A percentile compares a stretch with the other conserved stretches of the same genome.
phyloP scores from a whole-genome alignment of 1,140 invertebrate species.

The Trichonephila inaurata region DNA sequence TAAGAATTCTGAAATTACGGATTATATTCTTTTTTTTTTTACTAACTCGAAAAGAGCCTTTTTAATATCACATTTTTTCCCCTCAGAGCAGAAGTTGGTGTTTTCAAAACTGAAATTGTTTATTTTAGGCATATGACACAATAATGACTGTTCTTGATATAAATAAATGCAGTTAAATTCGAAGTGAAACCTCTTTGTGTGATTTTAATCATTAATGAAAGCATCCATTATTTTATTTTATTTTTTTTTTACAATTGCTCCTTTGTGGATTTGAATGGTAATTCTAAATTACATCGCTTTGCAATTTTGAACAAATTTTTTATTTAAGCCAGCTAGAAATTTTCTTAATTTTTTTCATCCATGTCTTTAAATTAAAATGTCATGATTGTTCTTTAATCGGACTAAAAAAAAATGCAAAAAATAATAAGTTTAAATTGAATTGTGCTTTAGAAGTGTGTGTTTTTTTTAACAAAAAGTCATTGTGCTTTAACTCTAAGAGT shows the following conservation, averaged over 20 bases:
- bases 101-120: background rate
- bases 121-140: background rate
- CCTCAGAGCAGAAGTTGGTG: background rate
- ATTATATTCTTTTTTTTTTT: background rate
- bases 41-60: background rate
- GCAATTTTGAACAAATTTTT: background rate
- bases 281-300: background rate
- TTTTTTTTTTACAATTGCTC: too few relatives aligned
- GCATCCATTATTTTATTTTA: background rate
- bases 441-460: too few relatives aligned
- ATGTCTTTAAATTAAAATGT: background rate
- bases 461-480: too few relatives aligned
- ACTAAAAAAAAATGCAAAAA: background rate
- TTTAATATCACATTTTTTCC: background rate
- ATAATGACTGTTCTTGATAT: background rate
- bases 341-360: background rate
- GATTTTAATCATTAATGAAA: slow-evolving; percentile 20
- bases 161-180: slow-evolving; percentile 9
- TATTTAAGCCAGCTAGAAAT: background rate
- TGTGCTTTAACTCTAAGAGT: too few relatives aligned
- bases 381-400: background rate
- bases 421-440: too few relatives aligned
- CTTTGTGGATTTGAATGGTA: background rate
- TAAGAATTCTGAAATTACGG: background rate
- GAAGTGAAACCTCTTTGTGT: background rate